phyloP scores from a whole-genome alignment of 2,113 vertebrate genomes.

The Clarias batrachus region DNA sequence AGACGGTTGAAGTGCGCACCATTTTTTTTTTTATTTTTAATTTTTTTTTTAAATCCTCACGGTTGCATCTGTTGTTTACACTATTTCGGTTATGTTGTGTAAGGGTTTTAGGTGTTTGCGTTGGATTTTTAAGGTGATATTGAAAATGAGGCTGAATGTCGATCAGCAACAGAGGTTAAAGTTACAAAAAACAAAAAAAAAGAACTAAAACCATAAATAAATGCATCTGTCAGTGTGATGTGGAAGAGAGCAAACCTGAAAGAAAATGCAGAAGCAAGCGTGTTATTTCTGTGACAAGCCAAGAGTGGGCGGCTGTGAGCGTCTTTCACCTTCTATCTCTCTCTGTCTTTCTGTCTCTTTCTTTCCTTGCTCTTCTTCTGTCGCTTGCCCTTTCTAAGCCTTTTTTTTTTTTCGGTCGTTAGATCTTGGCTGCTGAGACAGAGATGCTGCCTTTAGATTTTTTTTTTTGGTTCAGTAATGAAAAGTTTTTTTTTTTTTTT shows the following conservation, averaged over 20 bases:
- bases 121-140: slow-evolving; percentile 6
- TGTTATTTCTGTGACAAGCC: slow-evolving; percentile 53
- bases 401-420: background rate
- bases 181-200: slow-evolving; percentile 1
- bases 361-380: background rate
- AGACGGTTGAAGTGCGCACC: too few species aligned
- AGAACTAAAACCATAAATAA: slow-evolving; percentile 36
- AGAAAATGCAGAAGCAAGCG: slow-evolving; percentile 42
- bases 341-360: slow-evolving; percentile 28
- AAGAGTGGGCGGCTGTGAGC: slow-evolving; percentile 46
- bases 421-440: background rate
- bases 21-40: background rate
- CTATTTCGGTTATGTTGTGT: background rate
- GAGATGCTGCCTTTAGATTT: background rate
- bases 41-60: background rate
- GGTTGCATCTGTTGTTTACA: slow-evolving; percentile 12
- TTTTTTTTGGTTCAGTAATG: background rate
- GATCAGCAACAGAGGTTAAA: background rate
- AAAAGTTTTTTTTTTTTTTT: background rate
- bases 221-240: slow-evolving; percentile 48
- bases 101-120: background rate
- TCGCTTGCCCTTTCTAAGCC: background rate
- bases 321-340: slow-evolving; percentile 52
- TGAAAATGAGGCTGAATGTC: background rate
- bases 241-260: slow-evolving; percentile 40